Evolutionary conservation across 2,113 vertebrate genomes (phyloP).

Genomic region (Halcyon senegalensis): DNA sequence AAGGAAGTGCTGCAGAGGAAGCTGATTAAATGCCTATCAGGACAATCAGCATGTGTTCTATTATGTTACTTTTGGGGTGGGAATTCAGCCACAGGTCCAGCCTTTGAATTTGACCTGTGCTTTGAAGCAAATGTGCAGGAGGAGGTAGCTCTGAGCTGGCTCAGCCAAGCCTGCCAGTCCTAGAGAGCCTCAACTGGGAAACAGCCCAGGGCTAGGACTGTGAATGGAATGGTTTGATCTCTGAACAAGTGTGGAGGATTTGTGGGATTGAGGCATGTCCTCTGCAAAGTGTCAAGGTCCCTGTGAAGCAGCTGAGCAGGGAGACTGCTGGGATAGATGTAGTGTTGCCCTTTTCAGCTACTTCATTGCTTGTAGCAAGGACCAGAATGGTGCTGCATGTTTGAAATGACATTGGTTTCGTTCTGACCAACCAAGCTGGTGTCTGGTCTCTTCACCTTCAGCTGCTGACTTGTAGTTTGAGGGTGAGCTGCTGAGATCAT

Average conservation of each 20-base stretch:
- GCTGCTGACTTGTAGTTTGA: background rate
- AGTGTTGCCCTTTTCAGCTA: background rate
- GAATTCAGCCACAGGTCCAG: background rate
- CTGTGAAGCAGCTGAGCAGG: background rate
- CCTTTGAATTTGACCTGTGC: background rate
- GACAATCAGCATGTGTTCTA: background rate
- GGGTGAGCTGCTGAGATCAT: background rate
- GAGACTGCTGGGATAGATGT: background rate
- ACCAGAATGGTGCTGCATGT: background rate
- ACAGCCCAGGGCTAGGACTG: background rate
- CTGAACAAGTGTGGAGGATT: background rate
- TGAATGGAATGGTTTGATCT: background rate
- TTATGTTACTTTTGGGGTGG: background rate
- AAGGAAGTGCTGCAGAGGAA: constrained; percentile 43
- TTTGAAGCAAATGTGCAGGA: background rate
- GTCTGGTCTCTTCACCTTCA: background rate
- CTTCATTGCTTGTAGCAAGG: background rate
- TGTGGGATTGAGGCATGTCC: background rate
- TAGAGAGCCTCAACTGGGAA: background rate
- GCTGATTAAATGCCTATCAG: background rate
- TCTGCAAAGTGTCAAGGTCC: background rate
- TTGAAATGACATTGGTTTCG: background rate
- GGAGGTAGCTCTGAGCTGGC: background rate
- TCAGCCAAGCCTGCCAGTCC: background rate
- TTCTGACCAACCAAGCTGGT: background rate